Percentiles rank a stretch among this genome's conserved stretches.
Conservation (phyloP, 2,888 invertebrate species). For the Euphydryas editha region DNA sequence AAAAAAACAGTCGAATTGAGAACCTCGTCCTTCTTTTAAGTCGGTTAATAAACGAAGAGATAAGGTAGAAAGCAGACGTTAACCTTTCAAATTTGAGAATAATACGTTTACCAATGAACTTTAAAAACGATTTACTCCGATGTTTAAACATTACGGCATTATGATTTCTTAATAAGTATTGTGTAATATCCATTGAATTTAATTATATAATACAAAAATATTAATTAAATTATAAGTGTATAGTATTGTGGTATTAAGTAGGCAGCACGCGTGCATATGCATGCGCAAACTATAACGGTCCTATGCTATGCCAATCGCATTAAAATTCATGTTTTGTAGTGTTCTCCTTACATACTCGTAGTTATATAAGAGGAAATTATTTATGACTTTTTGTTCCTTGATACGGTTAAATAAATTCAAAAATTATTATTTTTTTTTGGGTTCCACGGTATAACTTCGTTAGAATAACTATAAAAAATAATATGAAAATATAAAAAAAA, state of each 20-base stretch:
- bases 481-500: too few relatives aligned
- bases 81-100: too few relatives aligned
- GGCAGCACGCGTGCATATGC: not conserved
- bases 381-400: conserved; percentile 4
- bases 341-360: conserved; percentile 8
- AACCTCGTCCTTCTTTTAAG: too few relatives aligned
- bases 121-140: not conserved
- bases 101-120: not conserved
- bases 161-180: conserved; percentile 6
- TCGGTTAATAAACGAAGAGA: too few relatives aligned
- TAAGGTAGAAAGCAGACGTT: too few relatives aligned
- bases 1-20: too few relatives aligned
- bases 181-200: not conserved
- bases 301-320: conserved; percentile 19
- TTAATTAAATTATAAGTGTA: conserved; percentile 2
- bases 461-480: too few relatives aligned
- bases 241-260: not conserved
- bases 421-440: not conserved
- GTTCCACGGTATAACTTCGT: not conserved
- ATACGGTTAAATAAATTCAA: not conserved
- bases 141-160: not conserved
- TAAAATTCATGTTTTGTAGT: conserved; percentile 11
- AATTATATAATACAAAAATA: conserved; percentile 5
- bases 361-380: conserved; percentile 1
- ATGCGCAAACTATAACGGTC: not conserved